A percentile compares a stretch with the other conserved stretches of the same genome.
These are phyloP conservation scores for Malurus splendens DNA, from an alignment of 2,797 vertebrate species.

Conservation along the genomic window DNA sequence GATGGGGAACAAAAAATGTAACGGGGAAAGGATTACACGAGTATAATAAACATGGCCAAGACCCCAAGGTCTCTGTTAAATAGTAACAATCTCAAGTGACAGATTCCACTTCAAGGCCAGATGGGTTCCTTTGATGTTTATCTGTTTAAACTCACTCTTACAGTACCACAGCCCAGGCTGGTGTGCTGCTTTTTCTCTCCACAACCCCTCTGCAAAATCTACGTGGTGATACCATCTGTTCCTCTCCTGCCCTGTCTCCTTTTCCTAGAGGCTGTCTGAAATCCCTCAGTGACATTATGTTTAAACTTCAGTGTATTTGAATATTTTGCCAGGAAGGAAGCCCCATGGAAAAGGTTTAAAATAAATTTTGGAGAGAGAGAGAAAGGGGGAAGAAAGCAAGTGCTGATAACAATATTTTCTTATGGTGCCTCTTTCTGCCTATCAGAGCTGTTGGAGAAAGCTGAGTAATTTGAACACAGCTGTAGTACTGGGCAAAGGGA, in stretches of 20 bases:
- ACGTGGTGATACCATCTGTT: not conserved
- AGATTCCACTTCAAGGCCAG: slow-evolving; percentile 42
- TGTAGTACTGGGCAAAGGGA: not conserved
- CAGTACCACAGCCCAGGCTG: not conserved
- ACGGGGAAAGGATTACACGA: not conserved
- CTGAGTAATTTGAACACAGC: not conserved
- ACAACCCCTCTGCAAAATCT: not conserved
- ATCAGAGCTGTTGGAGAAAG: not conserved
- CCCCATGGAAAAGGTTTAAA: not conserved
- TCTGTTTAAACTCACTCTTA: not conserved
- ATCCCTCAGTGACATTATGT: not conserved
- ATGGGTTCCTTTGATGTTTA: slow-evolving; percentile 43
- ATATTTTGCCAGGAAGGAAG: not conserved
- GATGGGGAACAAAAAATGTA: not conserved
- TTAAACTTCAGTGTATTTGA: not conserved
- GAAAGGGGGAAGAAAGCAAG: not conserved
- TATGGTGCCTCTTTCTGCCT: not conserved
- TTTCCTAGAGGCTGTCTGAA: not conserved
- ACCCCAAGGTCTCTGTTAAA: slow-evolving; percentile 34
- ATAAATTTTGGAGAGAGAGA: not conserved
- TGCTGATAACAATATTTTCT: not conserved
- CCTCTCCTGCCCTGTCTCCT: not conserved
- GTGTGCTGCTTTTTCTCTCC: not conserved
- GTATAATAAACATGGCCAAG: slow-evolving; percentile 35
- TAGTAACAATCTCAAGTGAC: slow-evolving; percentile 25